Evolutionary conservation across 2,888 invertebrate species (phyloP), one percentile per base, ranked within the genome.

Genomic region (Pachymerium ferrugineum): DNA sequence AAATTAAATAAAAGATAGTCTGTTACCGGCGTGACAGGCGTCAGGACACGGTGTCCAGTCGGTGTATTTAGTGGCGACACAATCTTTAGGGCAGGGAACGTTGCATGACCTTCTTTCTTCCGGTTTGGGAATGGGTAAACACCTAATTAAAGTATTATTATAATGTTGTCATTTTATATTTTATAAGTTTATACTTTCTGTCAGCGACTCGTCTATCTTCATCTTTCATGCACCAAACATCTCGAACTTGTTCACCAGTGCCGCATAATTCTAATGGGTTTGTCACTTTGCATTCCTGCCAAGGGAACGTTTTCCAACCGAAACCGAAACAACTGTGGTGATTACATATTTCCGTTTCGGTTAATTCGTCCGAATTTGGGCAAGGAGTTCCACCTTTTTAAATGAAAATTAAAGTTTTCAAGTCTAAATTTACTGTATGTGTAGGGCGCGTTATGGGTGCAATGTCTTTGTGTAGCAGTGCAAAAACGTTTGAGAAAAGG

Each of bases 381-480:
- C 87, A 87, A 0, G 85, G 84, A 82, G 86, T 86, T 19, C 87
- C 87, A 31, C 85, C 87, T 87, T 79, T 68, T 62, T 74, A 74
- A 69, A 25, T 6, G 8, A 71, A 35, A n/a, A 38, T 71, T 35
- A 4, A 22, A 35, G n/a, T 12, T 35, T 35, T 35, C 8, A 35
- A 35, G 8, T 35, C 38, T n/a, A 35, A 35, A 35, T 12, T n/a
- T n/a, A n/a, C n/a, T n/a, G n/a, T n/a, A n/a, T n/a, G n/a, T n/a
- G n/a, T n/a, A n/a, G n/a, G n/a, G n/a, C n/a, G n/a, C n/a, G n/a
- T n/a, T n/a, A n/a, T n/a, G n/a, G n/a, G n/a, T n/a, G n/a, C n/a
- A n/a, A n/a, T n/a, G n/a, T n/a, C n/a, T n/a, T n/a, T n/a, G n/a
- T n/a, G n/a, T n/a, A n/a, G n/a, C n/a, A n/a, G n/a, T n/a, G n/a